Base-by-base conservation (phyloP, 1,140 invertebrate genomes). In the Whitmania pigra region DNA sequence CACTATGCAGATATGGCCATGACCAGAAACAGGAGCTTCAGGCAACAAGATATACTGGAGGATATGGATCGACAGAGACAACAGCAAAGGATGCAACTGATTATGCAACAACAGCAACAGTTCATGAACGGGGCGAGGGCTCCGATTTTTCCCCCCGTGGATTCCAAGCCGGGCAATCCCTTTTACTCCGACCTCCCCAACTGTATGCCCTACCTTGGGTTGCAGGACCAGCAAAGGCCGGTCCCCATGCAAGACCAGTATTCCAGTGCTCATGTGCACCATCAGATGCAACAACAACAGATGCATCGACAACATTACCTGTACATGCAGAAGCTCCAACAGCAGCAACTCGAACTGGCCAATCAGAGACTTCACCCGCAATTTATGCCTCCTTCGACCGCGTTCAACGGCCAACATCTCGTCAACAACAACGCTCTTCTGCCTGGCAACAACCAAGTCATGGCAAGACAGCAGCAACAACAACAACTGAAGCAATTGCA, bases 281-380 rank as follows among this genome's bases (percentile, higher is more conserved):
- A 63, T 6, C 57, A 63, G 20, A 22, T 25, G 11, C 57, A 63
- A 18, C 29, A 63, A 31, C 57, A 63, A 63, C n/a, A n/a, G n/a
- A n/a, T n/a, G n/a, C n/a, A n/a, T n/a, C 55, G 17, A 60, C 57
- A 63, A n/a, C 57, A 63, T 25, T 31, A 63, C 29, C 29, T 63
- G 22, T 63, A 18, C 57, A 63, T 31, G 57, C 57, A 63, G 17
- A n/a, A 17, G 15, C 57, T 1, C 1, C 57, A 63, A 13, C 57
- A 63, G 20, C 57, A 63, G 15, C 57, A 63, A 63, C 57, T 25
- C 43, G 43, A 49, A 17, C 43, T 49, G 43, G 43, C 43, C 43
- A 49, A 49, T 49, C 43, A 49, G 9, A 49, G 43, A 17, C 43
- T 49, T 13, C 43, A 13, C 5, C 13, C 43, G 43, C 43, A 49